These are phyloP conservation scores for Tetragnatha montana DNA, from an alignment of 2,888 invertebrate genomes.

Conservation along the genomic window DNA sequence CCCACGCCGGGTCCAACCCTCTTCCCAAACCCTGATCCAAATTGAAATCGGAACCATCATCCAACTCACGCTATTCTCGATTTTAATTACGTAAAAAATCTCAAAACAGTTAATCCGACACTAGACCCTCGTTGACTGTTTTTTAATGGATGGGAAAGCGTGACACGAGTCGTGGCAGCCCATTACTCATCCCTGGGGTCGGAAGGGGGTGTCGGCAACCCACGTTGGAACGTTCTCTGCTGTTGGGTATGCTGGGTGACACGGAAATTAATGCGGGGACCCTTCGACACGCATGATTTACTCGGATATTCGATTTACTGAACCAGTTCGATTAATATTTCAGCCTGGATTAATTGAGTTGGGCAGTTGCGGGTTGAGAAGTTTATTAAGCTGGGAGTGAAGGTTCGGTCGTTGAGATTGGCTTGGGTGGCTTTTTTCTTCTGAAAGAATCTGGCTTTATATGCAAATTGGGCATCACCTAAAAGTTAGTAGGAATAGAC, in stretches of 20 bases:
- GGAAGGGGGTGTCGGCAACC: conserved; percentile 19
- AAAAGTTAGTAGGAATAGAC: no score
- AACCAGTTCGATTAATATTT: conserved; percentile 16
- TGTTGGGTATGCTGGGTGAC: conserved; percentile 25
- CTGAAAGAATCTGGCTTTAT: no score
- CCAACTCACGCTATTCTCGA: neutral
- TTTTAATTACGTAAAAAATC: no score
- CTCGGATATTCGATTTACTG: neutral
- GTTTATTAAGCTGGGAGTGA: neutral
- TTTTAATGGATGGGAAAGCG: neutral
- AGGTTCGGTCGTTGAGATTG: no score
- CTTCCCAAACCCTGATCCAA: no score
- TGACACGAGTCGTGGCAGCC: conserved; percentile 39
- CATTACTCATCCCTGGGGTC: conserved; percentile 40
- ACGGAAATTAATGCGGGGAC: conserved; percentile 19
- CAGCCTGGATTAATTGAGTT: conserved; percentile 22
- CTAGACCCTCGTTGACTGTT: no score
- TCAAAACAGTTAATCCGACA: no score
- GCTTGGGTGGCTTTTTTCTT: no score
- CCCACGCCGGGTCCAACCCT: no score
- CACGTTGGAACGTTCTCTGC: conserved; percentile 23
- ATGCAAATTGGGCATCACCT: no score
- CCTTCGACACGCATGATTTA: conserved; percentile 32
- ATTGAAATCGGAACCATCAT: neutral
- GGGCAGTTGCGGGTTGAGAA: conserved; percentile 9